Base-by-base conservation (phyloP, 2,797 vertebrate genomes). In the Masticophis lateralis region DNA sequence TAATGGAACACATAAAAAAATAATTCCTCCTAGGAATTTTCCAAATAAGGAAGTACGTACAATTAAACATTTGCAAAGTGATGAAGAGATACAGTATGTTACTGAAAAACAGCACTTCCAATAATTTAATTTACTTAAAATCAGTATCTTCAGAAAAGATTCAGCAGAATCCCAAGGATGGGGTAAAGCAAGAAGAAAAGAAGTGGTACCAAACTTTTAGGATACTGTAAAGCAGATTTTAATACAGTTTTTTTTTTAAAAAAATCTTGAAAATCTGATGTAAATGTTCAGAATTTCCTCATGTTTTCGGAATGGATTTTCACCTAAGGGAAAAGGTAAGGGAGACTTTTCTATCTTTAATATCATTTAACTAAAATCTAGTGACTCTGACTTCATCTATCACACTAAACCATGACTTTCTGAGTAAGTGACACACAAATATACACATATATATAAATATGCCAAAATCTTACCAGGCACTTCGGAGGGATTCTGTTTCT, bases 381-480 rank as follows among this genome's bases (percentile, higher is more conserved):
- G 79, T 47, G 37, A 83, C 10, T 47, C 16, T 74, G 69, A 37
- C 7, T 74, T 37, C 43, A 47, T 83, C 22, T 47, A 47, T 83
- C 43, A 9, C 74, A 83, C 37, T 83, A 83, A 83, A 83, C 79
- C 37, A 47, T 2, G 22, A 20, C 47, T 83, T 83, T 4, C 43
- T 47, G 10, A 47, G 4, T 83, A 12, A 25, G 8, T 12, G 16
- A 74, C 4, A 57, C 56, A 59, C 20, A 60, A 7, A 22, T 6
- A 60, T 6, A 59, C 18, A 59, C 20, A 37, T 2, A 37, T 51
- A 90, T 20, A 0, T 0, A 8, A 43, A 59, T 18, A 37, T 25
- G n/a, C 22, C 56, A 92, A 43, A 60, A 43, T 16, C 98, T 98
- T 98, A 98, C 98, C 98, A 69, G 95, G 89, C 91, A 92, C 94